phyloP scores from a whole-genome alignment of 1,140 invertebrate genomes.

The Lordiphosa collinella region DNA sequence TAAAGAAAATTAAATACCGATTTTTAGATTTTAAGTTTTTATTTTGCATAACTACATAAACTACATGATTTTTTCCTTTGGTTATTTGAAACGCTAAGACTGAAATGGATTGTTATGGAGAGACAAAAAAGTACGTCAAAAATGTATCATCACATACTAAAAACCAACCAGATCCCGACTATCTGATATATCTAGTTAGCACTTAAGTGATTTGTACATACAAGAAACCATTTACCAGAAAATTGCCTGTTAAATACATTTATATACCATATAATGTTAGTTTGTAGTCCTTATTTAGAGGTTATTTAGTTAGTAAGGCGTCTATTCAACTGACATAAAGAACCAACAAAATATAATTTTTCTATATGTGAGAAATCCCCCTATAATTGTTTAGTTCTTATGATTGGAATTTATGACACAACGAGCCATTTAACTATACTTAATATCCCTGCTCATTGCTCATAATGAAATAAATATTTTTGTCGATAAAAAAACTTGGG shows the following conservation, averaged over 20 bases:
- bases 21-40: slow-evolving; percentile 56
- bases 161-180: slow-evolving; percentile 30
- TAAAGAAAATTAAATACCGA: slow-evolving; percentile 23
- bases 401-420: slow-evolving; percentile 41
- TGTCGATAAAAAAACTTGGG: slow-evolving; percentile 8
- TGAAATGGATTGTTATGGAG: slow-evolving; percentile 77
- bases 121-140: slow-evolving; percentile 44
- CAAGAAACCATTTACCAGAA: slow-evolving; percentile 56
- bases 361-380: slow-evolving; percentile 12
- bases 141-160: slow-evolving; percentile 36
- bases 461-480: slow-evolving; percentile 62
- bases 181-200: slow-evolving; percentile 51
- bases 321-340: slow-evolving; percentile 20
- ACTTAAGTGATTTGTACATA: slow-evolving; percentile 64
- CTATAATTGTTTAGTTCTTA: slow-evolving; percentile 69
- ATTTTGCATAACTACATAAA: slow-evolving; percentile 8
- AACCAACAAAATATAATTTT: slow-evolving; percentile 41
- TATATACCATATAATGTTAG: slow-evolving; percentile 60
- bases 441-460: slow-evolving; percentile 52
- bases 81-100: slow-evolving; percentile 78
- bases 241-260: slow-evolving; percentile 77
- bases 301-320: slow-evolving; percentile 68
- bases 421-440: slow-evolving; percentile 49
- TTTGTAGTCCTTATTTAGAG: slow-evolving; percentile 53
- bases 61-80: slow-evolving; percentile 59